Base-by-base conservation (phyloP, 2,888 invertebrate species). In the Hirtodrosophila confusa region DNA sequence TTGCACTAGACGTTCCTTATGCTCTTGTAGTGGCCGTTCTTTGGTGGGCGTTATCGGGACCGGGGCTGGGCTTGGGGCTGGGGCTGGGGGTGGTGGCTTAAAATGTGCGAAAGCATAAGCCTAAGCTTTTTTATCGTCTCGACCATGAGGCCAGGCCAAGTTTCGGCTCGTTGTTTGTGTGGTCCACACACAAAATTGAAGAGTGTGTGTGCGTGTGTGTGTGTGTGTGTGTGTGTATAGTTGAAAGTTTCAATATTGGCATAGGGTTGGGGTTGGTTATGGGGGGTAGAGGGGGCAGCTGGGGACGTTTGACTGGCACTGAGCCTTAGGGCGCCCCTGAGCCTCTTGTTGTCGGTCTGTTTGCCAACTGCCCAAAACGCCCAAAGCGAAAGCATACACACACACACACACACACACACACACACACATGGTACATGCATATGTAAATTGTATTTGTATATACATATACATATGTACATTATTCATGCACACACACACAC, bases 231-330 rank as follows among this genome's bases (percentile, higher is more conserved):
- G 56, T 74, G 56, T 78, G 62, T 86, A 58, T 82, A 82, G 82
- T 86, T 86, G 80, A 82, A 86, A 86, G 82, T 82, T 82, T 82
- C 82, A 80, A 82, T 82, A 86, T 86, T 86, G 86, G 69, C 65
- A 69, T 60, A 63, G 76, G 58, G 65, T 55, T 74, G 64, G 55
- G 27, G 44, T 33, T 33, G 17, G 11, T 29, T 39, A 33, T 36
- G 23, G 31, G 62, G 29, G 29, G 37, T 8, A 7, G 36, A 41
- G 36, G 0, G 1, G 27, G 10, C 17, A 8, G 23, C 33, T n/a
- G 44, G n/a, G 48, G 36, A 33, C 53, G 36, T 57, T 74, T 63
- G 71, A 71, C 74, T 73, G 68, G 53, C 73, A 51, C 43, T 62
- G 47, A 63, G 69, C 57, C 62, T 57, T 36, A 33, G 47, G 55